Evolutionary conservation across 2,888 invertebrate genomes (phyloP).

Genomic region (Adelognathus sp.): DNA sequence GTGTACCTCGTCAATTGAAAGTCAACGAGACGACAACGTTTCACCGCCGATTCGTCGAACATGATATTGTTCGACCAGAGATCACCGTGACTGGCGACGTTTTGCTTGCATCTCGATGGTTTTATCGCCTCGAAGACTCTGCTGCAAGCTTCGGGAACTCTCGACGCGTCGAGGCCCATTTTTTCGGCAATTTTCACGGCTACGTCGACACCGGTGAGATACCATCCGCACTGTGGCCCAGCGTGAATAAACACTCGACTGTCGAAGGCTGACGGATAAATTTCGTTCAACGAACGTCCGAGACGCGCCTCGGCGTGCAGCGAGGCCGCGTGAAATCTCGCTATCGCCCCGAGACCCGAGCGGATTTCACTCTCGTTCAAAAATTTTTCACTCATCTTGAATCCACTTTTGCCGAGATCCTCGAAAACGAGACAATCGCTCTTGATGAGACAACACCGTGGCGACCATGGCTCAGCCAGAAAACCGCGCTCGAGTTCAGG

Average conservation of each 20-base stretch:
- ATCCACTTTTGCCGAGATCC: slow-evolving; percentile 76
- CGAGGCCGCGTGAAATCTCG: slow-evolving; percentile 74
- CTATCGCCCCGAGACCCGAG: no score
- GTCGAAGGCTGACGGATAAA: slow-evolving; percentile 69
- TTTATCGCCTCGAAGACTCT: slow-evolving; percentile 61
- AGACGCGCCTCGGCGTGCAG: no score
- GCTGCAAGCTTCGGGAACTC: slow-evolving; percentile 60
- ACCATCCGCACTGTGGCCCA: slow-evolving; percentile 66
- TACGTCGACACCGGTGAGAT: slow-evolving; percentile 62
- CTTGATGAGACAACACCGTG: slow-evolving; percentile 74
- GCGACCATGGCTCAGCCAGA: slow-evolving; percentile 70
- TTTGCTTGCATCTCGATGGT: slow-evolving; percentile 76
- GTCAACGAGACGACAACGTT: no score
- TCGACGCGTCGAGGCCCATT: slow-evolving; percentile 60
- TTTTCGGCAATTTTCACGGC: slow-evolving; percentile 67
- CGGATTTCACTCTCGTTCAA: slow-evolving; percentile 66
- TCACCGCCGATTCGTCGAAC: slow-evolving; percentile 83
- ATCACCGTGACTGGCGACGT: slow-evolving; percentile 85
- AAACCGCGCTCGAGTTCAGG: slow-evolving; percentile 77
- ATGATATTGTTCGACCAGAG: slow-evolving; percentile 86
- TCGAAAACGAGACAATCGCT: no score
- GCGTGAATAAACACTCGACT: slow-evolving; percentile 64
- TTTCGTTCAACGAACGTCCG: slow-evolving; percentile 65
- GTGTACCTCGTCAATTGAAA: no score
- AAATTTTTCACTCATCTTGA: slow-evolving; percentile 60